These are phyloP conservation scores for Oryzias woworae DNA, from an alignment of 2,113 vertebrate genomes.

Conservation along the genomic window DNA sequence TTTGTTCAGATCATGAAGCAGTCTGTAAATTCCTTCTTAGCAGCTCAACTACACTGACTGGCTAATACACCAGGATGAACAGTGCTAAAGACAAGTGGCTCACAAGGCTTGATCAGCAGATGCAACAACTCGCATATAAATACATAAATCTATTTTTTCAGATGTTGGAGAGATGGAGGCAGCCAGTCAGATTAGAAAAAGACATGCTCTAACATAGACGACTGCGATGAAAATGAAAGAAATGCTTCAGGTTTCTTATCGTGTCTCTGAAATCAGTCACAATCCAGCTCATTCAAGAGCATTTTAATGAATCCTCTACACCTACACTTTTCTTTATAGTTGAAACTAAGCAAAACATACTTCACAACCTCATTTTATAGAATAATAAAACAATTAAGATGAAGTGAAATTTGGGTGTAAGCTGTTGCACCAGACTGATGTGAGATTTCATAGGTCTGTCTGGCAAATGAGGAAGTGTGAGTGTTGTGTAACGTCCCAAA, in stretches of 20 bases:
- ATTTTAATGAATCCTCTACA: no score
- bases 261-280: no score
- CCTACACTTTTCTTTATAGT: no score
- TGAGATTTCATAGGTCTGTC: neutral
- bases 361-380: no score
- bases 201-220: no score
- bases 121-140: constrained; percentile 32
- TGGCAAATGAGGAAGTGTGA: neutral
- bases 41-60: neutral
- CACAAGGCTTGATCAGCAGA: constrained; percentile 21
- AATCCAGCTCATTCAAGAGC: no score
- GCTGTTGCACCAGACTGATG: neutral
- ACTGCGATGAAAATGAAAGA: no score
- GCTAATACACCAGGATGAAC: constrained; percentile 10
- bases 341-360: no score
- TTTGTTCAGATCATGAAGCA: constrained; percentile 13
- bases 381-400: no score
- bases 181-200: neutral
- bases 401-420: neutral
- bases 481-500: constrained; percentile 14
- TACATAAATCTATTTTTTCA: neutral
- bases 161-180: constrained; percentile 4
- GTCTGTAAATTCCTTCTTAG: constrained; percentile 1
- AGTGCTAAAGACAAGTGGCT: constrained; percentile 15
- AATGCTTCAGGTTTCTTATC: no score